Evolutionary conservation across 2,888 invertebrate genomes (phyloP), one percentile per base, ranked within the genome.

Genomic region (Ormyrus nitidulus): DNA sequence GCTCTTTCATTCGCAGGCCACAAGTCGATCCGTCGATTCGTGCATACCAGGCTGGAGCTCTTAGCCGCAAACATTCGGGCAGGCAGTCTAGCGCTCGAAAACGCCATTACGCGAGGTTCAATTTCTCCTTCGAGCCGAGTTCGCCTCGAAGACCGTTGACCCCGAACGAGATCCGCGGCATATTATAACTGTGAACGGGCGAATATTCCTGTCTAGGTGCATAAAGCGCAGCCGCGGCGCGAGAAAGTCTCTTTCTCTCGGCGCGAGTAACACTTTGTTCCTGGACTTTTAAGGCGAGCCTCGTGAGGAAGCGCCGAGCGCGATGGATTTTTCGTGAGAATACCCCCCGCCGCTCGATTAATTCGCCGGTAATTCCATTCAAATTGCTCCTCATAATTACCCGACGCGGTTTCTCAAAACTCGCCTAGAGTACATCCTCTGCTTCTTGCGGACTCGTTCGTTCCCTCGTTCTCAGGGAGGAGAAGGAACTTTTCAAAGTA

Each of bases 81-180:
- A 6, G 11, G 2, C 19, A 10, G 13, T 34, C 13, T 6, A 44
- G 19, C 56, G 11, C 66, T 34, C 76, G 68, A 61, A 61, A 59
- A 58, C 44, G 73, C 53, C 62, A 53, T 72, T 72, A 72, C 49
- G 44, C 34, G 66, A 72, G 71, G 75, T 80, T 71, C 69, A 73
- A 81, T 83, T 83, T 83, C 83, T 83, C 82, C 77, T 71, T 72
- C 61, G 77, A 34, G 71, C 44, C 19, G 72, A 69, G 54, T 11
- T 11, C 11, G 6, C 34, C 53, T n/a, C 9, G 54, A 74, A 78
- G 80, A 79, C 81, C 82, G 65, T 82, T 84, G 83, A 83, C 81
- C 83, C 81, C 83, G 51, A 77, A 79, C 79, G 77, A 81, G 83
- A 83, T 82, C 79, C 75, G 34, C 58, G 61, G 75, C 81, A 80